These are phyloP conservation scores for Pseudococcus jackbeardsleyi DNA, from an alignment of 2,888 invertebrate species.

Conservation along the genomic window DNA sequence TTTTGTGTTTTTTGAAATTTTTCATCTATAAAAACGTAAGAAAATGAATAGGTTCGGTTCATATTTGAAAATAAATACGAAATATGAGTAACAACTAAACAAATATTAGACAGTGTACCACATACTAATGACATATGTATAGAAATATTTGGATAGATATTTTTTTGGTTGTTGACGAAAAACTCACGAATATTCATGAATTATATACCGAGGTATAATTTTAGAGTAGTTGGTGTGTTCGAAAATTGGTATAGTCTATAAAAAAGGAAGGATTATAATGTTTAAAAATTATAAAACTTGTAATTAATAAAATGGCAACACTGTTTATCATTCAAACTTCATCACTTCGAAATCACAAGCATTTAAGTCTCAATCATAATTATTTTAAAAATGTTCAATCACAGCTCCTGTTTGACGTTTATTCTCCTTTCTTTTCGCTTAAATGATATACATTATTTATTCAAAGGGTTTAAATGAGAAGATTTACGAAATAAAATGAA, in stretches of 20 bases:
- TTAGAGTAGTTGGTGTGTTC: neutral
- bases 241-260: slow-evolving; percentile 20
- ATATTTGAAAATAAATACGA: slow-evolving; percentile 41
- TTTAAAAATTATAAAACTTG: slow-evolving; percentile 19
- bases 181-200: neutral
- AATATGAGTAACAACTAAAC: slow-evolving; percentile 45
- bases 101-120: slow-evolving; percentile 49
- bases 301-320: slow-evolving; percentile 51
- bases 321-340: slow-evolving; percentile 49
- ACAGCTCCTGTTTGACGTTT: slow-evolving; percentile 50
- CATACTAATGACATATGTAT: slow-evolving; percentile 32
- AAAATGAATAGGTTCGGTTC: slow-evolving; percentile 50
- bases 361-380: slow-evolving; percentile 48
- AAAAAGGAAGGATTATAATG: slow-evolving; percentile 33
- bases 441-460: slow-evolving; percentile 39
- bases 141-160: neutral
- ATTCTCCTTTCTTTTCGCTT: slow-evolving; percentile 46
- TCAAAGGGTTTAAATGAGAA: slow-evolving; percentile 38
- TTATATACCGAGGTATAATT: neutral
- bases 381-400: slow-evolving; percentile 43
- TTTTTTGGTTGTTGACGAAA: neutral
- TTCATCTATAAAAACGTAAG: slow-evolving; percentile 44
- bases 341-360: slow-evolving; percentile 54
- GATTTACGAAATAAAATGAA: slow-evolving; percentile 44
- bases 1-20: neutral